Percentiles rank a stretch among this genome's conserved stretches.
Conservation (phyloP, 2,113 vertebrate genomes). For the Colossoma macropomum region DNA sequence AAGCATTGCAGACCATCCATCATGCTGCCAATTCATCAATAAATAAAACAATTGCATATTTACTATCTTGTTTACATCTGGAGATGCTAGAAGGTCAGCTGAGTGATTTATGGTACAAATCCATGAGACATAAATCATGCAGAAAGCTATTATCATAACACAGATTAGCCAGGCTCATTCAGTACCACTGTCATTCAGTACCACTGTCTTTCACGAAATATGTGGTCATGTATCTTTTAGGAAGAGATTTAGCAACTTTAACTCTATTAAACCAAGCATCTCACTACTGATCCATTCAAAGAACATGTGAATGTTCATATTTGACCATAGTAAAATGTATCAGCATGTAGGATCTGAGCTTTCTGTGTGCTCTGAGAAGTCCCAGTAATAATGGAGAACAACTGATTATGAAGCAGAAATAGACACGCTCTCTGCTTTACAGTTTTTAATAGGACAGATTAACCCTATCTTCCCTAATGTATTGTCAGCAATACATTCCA, state of each 20-base stretch:
- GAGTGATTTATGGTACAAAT: constrained; percentile 26
- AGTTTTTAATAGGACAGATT: not conserved
- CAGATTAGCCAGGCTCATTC: not conserved
- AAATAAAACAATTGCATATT: constrained; percentile 34
- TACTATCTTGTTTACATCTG: constrained; percentile 9
- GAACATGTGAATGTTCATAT: too few species aligned
- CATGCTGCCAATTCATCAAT: constrained; percentile 26
- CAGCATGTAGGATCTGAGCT: too few species aligned
- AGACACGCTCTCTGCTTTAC: not conserved
- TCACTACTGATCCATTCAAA: too few species aligned
- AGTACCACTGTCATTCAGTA: not conserved
- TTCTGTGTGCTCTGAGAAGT: too few species aligned
- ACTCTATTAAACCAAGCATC: too few species aligned
- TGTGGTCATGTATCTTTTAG: not conserved
- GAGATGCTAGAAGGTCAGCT: constrained; percentile 7
- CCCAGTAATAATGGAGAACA: too few species aligned
- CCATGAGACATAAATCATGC: not conserved
- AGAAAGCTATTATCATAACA: not conserved
- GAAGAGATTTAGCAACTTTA: too few species aligned
- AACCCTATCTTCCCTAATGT: not conserved
- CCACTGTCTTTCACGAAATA: not conserved
- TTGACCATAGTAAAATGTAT: too few species aligned
- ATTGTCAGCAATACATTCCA: not conserved
- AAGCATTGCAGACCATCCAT: constrained; percentile 19
- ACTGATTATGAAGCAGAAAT: too few species aligned